phyloP scores from a whole-genome alignment of 2,797 vertebrate species.

The Galagoides demidoff region DNA sequence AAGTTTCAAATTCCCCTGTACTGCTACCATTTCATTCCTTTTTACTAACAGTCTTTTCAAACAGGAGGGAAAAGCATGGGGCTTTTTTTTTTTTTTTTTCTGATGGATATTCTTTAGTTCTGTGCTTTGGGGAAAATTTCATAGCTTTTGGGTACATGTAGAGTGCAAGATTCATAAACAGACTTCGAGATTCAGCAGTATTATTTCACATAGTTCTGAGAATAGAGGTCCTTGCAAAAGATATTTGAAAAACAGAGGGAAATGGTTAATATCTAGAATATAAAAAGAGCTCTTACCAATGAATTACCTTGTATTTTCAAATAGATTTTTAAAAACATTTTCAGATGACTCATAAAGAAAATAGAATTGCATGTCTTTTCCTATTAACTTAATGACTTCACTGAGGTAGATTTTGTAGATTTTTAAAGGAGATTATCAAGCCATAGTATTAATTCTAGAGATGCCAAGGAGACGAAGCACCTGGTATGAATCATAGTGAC shows the following conservation, averaged over 20 bases:
- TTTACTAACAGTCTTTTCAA: background rate
- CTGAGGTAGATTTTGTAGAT: background rate
- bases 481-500: background rate
- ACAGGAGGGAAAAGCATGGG: background rate
- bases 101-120: background rate
- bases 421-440: background rate
- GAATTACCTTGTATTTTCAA: background rate
- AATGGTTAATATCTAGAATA: background rate
- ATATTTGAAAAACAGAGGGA: background rate
- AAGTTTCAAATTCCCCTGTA: background rate
- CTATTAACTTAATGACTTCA: background rate
- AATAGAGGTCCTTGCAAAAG: background rate
- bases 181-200: background rate
- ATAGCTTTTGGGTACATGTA: background rate
- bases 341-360: background rate
- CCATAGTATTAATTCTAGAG: background rate
- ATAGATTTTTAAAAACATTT: background rate
- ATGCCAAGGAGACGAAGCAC: background rate
- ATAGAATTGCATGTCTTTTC: background rate
- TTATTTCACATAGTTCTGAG: background rate
- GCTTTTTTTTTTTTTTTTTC: background rate
- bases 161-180: background rate
- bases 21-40: background rate
- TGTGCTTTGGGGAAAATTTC: background rate
- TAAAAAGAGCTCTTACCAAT: background rate